phyloP scores from a whole-genome alignment of 2,797 vertebrate genomes.

The Picus viridis region DNA sequence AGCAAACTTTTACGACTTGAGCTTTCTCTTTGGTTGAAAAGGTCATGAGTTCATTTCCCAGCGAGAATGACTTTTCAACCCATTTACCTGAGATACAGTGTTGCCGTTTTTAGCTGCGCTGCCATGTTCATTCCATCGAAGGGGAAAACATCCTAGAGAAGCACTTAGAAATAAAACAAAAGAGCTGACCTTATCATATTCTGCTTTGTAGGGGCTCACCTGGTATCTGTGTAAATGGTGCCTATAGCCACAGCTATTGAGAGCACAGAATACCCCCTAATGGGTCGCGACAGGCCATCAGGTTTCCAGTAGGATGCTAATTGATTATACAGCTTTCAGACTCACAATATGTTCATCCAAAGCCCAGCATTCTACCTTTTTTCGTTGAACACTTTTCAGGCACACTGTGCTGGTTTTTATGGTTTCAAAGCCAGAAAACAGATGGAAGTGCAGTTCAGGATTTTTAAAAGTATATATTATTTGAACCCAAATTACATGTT shows the following conservation, averaged over 20 bases:
- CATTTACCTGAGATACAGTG: slow-evolving; percentile 61
- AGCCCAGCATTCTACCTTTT: slow-evolving; percentile 35
- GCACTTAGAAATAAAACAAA: slow-evolving; percentile 70
- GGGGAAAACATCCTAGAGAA: slow-evolving; percentile 55
- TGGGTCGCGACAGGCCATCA: slow-evolving; percentile 52
- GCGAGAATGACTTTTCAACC: slow-evolving; percentile 55
- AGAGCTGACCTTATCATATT: slow-evolving; percentile 63
- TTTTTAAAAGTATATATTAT: slow-evolving; percentile 44
- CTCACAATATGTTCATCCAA: slow-evolving; percentile 49
- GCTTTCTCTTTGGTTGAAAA: slow-evolving; percentile 56
- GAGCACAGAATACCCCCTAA: slow-evolving; percentile 39
- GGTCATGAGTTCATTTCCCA: slow-evolving; percentile 71
- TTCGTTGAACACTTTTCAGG: neutral
- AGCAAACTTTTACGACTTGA: slow-evolving; percentile 36
- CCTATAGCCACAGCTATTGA: slow-evolving; percentile 39
- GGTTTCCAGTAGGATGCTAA: slow-evolving; percentile 62
- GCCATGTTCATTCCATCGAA: slow-evolving; percentile 41
- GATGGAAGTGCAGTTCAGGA: slow-evolving; percentile 6
- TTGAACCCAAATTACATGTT: slow-evolving; percentile 7
- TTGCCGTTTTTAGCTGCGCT: slow-evolving; percentile 47
- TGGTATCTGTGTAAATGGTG: slow-evolving; percentile 68
- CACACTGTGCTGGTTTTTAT: neutral
- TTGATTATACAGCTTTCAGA: slow-evolving; percentile 65
- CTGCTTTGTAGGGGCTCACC: slow-evolving; percentile 54
- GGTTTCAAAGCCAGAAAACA: slow-evolving; percentile 7